These are phyloP conservation scores for Clarias laeviceps DNA, from an alignment of 2,797 vertebrate species.

Conservation along the genomic window DNA sequence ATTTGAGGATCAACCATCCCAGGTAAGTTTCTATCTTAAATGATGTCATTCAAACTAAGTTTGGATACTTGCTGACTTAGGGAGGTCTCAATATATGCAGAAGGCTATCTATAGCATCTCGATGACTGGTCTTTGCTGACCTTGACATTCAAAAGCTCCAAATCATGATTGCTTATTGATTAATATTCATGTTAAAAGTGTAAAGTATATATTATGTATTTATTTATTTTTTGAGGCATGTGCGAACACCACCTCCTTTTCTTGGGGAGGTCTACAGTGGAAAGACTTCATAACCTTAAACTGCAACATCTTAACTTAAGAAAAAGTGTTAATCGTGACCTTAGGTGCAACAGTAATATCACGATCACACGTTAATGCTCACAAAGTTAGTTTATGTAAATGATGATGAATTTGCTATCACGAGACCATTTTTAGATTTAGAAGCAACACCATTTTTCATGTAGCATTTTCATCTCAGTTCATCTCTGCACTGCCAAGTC, in stretches of 20 bases:
- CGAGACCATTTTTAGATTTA: not conserved
- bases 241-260: not conserved
- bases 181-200: not conserved
- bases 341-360: not conserved
- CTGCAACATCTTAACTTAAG: not conserved
- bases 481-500: not conserved
- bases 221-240: not conserved
- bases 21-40: no score
- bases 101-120: no score
- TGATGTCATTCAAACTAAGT: no score
- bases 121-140: not conserved
- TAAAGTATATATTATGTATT: not conserved
- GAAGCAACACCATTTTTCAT: constrained; percentile 12
- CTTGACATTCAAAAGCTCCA: not conserved
- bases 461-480: not conserved
- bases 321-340: not conserved
- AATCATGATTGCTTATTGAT: not conserved
- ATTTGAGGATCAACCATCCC: no score
- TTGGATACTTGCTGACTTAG: no score
- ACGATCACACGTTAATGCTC: not conserved
- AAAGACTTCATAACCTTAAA: not conserved
- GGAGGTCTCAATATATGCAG: no score
- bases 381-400: not conserved
- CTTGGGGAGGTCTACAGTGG: not conserved
- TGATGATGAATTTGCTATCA: not conserved